Percentiles rank a stretch among this genome's conserved stretches.
phyloP scores from a whole-genome alignment of 1,140 invertebrate genomes.

The Centruroides vittatus region DNA sequence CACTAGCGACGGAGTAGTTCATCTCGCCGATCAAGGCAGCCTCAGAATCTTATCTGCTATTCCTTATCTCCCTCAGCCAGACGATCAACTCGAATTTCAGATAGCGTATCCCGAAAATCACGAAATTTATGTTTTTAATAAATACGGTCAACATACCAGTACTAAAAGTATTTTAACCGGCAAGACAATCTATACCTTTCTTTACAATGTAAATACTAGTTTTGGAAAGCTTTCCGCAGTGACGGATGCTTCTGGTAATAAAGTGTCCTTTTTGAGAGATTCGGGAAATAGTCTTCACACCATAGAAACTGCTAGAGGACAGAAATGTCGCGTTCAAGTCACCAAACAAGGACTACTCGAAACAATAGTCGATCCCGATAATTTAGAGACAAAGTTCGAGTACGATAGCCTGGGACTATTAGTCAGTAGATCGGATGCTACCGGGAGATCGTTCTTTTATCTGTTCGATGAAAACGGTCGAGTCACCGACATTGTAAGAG shows the following conservation, averaged over 20 bases:
- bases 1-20: conserved; percentile 82
- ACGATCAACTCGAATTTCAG: conserved; percentile 66
- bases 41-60: conserved; percentile 70
- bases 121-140: conserved; percentile 89
- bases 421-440: conserved; percentile 52
- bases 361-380: conserved; percentile 73
- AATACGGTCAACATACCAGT: conserved; percentile 84
- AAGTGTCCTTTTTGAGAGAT: conserved; percentile 63
- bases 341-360: conserved; percentile 55
- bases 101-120: conserved; percentile 90
- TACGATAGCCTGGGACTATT: conserved; percentile 81
- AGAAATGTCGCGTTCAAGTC: conserved; percentile 73
- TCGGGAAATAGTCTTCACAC: conserved; percentile 79
- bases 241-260: conserved; percentile 84
- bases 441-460: conserved; percentile 82
- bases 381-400: conserved; percentile 82
- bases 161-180: conserved; percentile 87
- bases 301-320: conserved; percentile 85
- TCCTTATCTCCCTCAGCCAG: conserved; percentile 70
- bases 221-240: conserved; percentile 86
- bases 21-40: conserved; percentile 87
- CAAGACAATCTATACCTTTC: conserved; percentile 78
- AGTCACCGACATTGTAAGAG: conserved; percentile 73
- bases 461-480: conserved; percentile 91
- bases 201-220: conserved; percentile 91